These are phyloP conservation scores for Drosophila setifemur DNA, from an alignment of 1,140 invertebrate genomes.

Conservation along the genomic window DNA sequence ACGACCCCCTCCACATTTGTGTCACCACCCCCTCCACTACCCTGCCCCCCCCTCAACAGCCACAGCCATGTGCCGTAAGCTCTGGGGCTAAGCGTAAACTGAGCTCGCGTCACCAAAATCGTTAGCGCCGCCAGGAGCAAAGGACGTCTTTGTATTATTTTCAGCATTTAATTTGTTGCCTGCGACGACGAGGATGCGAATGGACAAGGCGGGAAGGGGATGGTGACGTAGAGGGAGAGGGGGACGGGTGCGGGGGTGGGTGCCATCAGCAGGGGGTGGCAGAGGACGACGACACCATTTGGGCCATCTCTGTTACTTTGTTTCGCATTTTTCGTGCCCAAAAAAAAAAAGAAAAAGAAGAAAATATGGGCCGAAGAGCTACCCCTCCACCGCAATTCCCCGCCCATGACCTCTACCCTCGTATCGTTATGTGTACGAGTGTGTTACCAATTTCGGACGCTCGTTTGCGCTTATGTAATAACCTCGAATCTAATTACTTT, in stretches of 20 bases:
- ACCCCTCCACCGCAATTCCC: neutral
- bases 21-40: neutral
- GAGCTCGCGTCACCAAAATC: slow-evolving; percentile 59
- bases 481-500: slow-evolving; percentile 79
- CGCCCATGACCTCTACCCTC: neutral
- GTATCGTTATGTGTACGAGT: slow-evolving; percentile 11
- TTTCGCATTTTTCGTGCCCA: slow-evolving; percentile 66
- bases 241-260: no score
- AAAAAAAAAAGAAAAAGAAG: slow-evolving; percentile 65
- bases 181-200: slow-evolving; percentile 57
- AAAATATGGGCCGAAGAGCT: slow-evolving; percentile 57
- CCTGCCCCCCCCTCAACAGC: slow-evolving; percentile 17
- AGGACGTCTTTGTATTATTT: slow-evolving; percentile 78
- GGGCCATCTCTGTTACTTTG: slow-evolving; percentile 49
- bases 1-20: neutral
- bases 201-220: neutral
- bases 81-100: slow-evolving; percentile 65
- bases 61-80: slow-evolving; percentile 55
- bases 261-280: no score
- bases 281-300: slow-evolving; percentile 39
- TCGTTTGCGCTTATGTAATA: slow-evolving; percentile 74
- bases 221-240: neutral
- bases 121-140: slow-evolving; percentile 67
- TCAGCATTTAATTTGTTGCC: slow-evolving; percentile 80
- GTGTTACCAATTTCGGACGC: slow-evolving; percentile 50